A percentile compares a stretch with the other conserved stretches of the same genome.
phyloP scores from a whole-genome alignment of 2,113 vertebrate species.

The Tringa solitaria region DNA sequence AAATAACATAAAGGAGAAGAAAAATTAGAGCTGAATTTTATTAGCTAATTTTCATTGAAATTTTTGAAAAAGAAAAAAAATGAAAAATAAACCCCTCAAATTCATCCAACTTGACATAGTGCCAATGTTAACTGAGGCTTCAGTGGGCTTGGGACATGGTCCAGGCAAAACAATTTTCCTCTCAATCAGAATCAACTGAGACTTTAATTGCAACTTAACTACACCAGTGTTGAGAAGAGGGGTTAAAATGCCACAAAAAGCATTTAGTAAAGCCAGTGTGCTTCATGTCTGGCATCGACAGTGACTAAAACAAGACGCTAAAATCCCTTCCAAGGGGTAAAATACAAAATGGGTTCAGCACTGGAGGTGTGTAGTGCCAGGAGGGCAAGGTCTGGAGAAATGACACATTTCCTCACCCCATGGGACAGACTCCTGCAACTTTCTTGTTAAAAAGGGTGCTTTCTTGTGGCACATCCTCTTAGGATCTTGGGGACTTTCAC shows the following conservation, averaged over 20 bases:
- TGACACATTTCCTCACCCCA: not conserved
- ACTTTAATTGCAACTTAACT: not conserved
- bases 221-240: not conserved
- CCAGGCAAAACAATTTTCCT: not conserved
- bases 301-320: not conserved
- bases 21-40: not conserved
- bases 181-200: not conserved
- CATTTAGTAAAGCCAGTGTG: not conserved
- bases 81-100: accelerated
- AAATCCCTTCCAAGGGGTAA: not conserved
- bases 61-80: not conserved
- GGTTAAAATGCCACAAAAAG: not conserved
- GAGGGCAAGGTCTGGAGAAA: not conserved
- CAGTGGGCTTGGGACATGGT: not conserved
- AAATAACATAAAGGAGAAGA: not conserved
- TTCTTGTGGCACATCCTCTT: not conserved
- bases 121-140: not conserved
- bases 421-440: not conserved
- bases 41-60: not conserved
- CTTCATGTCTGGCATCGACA: not conserved
- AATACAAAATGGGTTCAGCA: not conserved
- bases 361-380: not conserved
- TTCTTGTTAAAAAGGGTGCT: not conserved
- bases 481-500: not conserved
- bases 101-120: not conserved